Evolutionary conservation across 2,113 vertebrate genomes (phyloP).

Genomic region (Misgurnus anguillicaudatus): DNA sequence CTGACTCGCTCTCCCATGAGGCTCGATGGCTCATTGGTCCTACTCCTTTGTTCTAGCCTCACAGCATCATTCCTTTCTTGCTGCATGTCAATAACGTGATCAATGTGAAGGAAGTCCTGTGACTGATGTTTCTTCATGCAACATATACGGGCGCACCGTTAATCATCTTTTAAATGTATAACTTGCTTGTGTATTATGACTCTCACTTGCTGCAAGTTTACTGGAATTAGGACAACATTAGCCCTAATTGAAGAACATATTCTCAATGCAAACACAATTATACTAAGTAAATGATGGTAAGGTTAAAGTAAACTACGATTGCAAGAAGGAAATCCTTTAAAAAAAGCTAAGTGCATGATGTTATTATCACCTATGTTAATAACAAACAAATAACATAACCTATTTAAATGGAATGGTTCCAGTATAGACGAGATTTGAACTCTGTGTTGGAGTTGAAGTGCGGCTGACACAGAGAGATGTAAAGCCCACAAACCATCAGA

Average conservation of each 20-base stretch:
- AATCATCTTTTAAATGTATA: constrained; percentile 34
- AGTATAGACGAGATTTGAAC: not conserved
- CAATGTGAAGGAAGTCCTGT: constrained; percentile 44
- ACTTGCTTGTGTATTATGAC: constrained; percentile 14
- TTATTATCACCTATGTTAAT: too few relatives aligned
- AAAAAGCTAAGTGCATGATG: too few relatives aligned
- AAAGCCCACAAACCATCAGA: constrained; percentile 34
- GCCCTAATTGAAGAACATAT: too few relatives aligned
- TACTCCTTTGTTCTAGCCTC: constrained; percentile 38
- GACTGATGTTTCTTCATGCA: constrained; percentile 27
- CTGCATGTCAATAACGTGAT: constrained; percentile 51
- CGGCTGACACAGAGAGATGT: constrained; percentile 4
- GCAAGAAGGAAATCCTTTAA: too few relatives aligned
- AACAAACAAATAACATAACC: not conserved
- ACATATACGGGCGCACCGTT: constrained; percentile 11
- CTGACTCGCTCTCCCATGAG: constrained; percentile 44
- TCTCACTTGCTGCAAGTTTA: not conserved
- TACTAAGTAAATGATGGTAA: too few relatives aligned
- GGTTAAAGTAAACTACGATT: too few relatives aligned
- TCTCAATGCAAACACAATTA: too few relatives aligned
- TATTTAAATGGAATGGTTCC: not conserved
- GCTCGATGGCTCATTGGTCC: constrained; percentile 51
- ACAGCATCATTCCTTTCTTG: constrained; percentile 42
- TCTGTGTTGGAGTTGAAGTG: constrained; percentile 23
- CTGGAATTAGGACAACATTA: too few relatives aligned